Evolutionary conservation across 1,140 invertebrate genomes (phyloP), one percentile per base, ranked within the genome.

Genomic region (Drosophila bocki): DNA sequence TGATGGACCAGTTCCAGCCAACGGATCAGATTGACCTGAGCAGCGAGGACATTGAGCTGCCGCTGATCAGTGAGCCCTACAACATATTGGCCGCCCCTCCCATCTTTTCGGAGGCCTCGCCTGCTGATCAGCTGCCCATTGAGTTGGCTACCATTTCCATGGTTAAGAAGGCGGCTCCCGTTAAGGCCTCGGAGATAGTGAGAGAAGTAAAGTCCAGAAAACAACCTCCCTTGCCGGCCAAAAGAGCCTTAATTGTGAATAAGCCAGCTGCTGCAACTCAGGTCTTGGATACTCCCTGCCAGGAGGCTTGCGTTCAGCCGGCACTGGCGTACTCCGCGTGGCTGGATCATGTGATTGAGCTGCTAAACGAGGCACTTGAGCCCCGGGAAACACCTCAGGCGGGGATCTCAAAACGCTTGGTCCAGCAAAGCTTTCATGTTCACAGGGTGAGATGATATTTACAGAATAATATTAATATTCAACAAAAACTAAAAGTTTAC

Each of bases 1-100:
- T 92, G 7, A 92, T 92, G 91, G 91, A 92, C 65, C 84, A 92
- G 37, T 92, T 80, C 53, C 85, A 92, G 53, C 62, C 88, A 13
- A 92, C 91, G 11, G 80, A 92, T 67, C 91, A 92, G 67, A 84
- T 92, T 8, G 91, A 92, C 56, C 47, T 92, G n/a, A 80, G 71
- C 50, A 92, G 88, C 51, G 91, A 80, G 7, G 91, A 92, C 6
- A 87, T 92, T 44, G 72, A 80, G 44, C 19, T 92, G 53, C 91
- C 82, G 7, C 19, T 82, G 26, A 75, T 77, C 22, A 71, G 72
- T 12, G 85, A 90, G 51, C 75, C 85, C 7, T 81, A 72, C 37
- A 90, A 90, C n/a, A 81, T 90, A 22, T 48, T 90, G 1, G 68
- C 85, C 7, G 67, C 80, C 13, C 77, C 77, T 1, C 61, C 84